Conservation (phyloP, 2,888 invertebrate species). For the Abrostola triplasia region DNA sequence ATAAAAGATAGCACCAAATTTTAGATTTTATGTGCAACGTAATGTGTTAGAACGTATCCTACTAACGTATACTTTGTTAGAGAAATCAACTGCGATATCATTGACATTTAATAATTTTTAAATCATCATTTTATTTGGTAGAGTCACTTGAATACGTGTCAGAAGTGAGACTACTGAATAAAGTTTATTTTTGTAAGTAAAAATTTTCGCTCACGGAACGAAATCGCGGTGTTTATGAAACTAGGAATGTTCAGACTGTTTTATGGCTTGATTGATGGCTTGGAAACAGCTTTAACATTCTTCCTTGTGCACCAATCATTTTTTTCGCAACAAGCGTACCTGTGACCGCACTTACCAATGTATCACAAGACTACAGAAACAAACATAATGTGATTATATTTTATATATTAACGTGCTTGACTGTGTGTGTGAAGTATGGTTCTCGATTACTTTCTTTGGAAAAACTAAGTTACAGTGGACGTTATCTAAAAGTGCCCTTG, state of each 20-base stretch:
- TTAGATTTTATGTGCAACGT: constrained; percentile 18
- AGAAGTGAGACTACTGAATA: constrained; percentile 37
- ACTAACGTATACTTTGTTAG: neutral
- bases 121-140: constrained; percentile 29
- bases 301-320: neutral
- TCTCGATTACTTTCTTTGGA: constrained; percentile 70
- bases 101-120: constrained; percentile 12
- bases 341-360: neutral
- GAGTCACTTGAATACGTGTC: constrained; percentile 26
- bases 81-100: constrained; percentile 1
- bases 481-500: constrained; percentile 85
- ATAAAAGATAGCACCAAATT: constrained; percentile 35
- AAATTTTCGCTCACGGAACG: constrained; percentile 34
- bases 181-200: constrained; percentile 41
- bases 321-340: neutral
- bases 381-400: constrained; percentile 48
- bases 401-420: constrained; percentile 60
- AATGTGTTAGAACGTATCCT: neutral
- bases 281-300: constrained; percentile 23
- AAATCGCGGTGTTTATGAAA: constrained; percentile 18
- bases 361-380: constrained; percentile 2
- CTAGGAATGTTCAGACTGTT: constrained; percentile 13
- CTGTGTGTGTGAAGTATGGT: constrained; percentile 61
- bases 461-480: constrained; percentile 64
- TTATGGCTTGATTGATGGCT: constrained; percentile 18